These are phyloP conservation scores for Eristalis tenax DNA, from an alignment of 2,888 invertebrate species.

Conservation along the genomic window DNA sequence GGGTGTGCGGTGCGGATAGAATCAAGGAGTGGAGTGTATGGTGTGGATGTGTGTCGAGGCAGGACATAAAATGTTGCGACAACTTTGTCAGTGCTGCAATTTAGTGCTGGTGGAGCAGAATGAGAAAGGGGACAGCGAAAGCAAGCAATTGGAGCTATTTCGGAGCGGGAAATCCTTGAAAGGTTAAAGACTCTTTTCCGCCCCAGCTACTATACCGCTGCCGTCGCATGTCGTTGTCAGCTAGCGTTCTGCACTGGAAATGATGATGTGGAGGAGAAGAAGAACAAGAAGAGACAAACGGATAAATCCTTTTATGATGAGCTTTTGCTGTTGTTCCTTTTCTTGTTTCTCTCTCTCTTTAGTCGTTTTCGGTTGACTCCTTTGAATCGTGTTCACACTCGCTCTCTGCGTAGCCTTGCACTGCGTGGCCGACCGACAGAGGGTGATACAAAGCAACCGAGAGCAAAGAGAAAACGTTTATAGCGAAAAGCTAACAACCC, in stretches of 20 bases:
- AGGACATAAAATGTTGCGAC: slow-evolving; percentile 67
- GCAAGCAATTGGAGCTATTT: slow-evolving; percentile 54
- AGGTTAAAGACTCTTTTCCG: slow-evolving; percentile 77
- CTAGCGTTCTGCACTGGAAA: slow-evolving; percentile 41
- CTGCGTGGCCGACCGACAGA: slow-evolving; percentile 38
- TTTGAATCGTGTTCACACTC: slow-evolving; percentile 4
- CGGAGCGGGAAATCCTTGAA: slow-evolving; percentile 77
- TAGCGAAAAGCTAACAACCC: slow-evolving; percentile 64
- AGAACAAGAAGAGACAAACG: slow-evolving; percentile 40
- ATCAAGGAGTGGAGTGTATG: slow-evolving; percentile 22
- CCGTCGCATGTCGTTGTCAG: slow-evolving; percentile 30
- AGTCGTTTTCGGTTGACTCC: neutral
- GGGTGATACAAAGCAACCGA: slow-evolving; percentile 23
- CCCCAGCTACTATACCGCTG: slow-evolving; percentile 10
- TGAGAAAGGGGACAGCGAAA: neutral
- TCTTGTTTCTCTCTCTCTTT: neutral
- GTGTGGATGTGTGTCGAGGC: slow-evolving; percentile 16
- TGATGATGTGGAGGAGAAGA: slow-evolving; percentile 31
- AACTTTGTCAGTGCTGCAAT: slow-evolving; percentile 19
- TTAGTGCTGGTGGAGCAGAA: slow-evolving; percentile 4
- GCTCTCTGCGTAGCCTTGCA: slow-evolving; percentile 13
- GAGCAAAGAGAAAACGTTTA: slow-evolving; percentile 28
- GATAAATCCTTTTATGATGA: slow-evolving; percentile 63
- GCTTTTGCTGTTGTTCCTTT: neutral
- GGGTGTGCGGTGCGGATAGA: neutral